Conservation (phyloP, 1,140 invertebrate genomes). For the Armadillidium nasatum region DNA sequence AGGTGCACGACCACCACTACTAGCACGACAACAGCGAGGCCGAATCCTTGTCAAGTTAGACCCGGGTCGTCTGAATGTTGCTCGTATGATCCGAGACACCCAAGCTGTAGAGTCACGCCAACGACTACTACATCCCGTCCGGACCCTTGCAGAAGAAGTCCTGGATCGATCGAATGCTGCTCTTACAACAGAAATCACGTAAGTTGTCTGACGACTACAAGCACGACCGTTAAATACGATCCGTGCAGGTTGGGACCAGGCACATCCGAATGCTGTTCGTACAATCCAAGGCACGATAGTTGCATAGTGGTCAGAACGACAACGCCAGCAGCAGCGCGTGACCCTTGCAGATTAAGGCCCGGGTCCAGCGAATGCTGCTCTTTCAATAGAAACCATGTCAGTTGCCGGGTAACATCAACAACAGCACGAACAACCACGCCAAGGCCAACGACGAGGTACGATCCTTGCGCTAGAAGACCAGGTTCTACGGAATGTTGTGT, state of each 20-base stretch:
- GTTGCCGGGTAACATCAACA: neutral
- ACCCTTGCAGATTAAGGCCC: constrained; percentile 12
- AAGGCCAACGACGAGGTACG: neutral
- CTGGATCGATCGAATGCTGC: constrained; percentile 29
- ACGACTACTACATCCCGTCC: constrained; percentile 10
- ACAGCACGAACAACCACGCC: neutral
- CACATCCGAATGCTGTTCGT: constrained; percentile 29
- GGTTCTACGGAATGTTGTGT: constrained; percentile 28
- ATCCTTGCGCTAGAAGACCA: neutral
- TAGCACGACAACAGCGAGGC: neutral
- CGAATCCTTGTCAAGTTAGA: constrained; percentile 26
- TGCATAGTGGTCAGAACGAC: constrained; percentile 26
- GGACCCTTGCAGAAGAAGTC: constrained; percentile 30
- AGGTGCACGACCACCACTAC: neutral
- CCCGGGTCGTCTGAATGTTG: constrained; percentile 26
- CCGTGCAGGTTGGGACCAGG: constrained; percentile 31
- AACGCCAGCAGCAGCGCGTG: constrained; percentile 20
- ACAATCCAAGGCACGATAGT: constrained; percentile 28
- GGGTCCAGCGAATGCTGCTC: constrained; percentile 20
- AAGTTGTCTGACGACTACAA: constrained; percentile 23
- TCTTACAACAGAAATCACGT: constrained; percentile 13
- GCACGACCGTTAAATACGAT: constrained; percentile 29
- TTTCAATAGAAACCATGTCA: constrained; percentile 5
- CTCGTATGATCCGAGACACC: neutral
- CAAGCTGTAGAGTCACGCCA: constrained; percentile 8